Evolutionary conservation across 2,113 vertebrate species (phyloP).

Genomic region (Rostratula benghalensis): DNA sequence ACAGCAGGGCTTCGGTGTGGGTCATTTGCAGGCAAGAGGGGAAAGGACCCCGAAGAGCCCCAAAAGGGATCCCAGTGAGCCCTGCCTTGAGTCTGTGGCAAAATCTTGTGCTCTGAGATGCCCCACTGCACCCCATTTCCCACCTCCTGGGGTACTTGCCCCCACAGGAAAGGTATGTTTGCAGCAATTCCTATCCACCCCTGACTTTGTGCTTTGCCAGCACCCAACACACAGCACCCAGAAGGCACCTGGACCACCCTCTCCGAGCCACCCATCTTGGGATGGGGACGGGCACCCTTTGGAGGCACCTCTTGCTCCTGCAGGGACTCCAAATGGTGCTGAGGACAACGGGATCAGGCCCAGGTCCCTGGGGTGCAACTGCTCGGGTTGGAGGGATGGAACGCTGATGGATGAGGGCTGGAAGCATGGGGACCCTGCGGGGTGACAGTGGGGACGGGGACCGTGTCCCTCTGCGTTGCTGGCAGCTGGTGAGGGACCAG

Average conservation of each 20-base stretch:
- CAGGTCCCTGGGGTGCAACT: no score
- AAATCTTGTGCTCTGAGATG: not conserved
- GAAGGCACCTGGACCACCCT: not conserved
- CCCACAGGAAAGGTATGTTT: not conserved
- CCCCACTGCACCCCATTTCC: not conserved
- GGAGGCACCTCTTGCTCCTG: not conserved
- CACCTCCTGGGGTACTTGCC: not conserved
- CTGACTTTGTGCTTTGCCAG: not conserved
- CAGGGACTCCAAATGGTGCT: not conserved
- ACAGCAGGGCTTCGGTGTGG: fast-evolving
- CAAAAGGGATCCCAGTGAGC: not conserved
- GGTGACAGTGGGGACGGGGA: not conserved
- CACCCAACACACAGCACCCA: not conserved
- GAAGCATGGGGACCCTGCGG: fast-evolving
- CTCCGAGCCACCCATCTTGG: not conserved
- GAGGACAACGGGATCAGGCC: not conserved
- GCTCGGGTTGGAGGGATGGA: not conserved
- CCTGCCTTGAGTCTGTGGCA: fast-evolving
- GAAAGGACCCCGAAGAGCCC: not conserved
- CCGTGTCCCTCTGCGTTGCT: fast-evolving
- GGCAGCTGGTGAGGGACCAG: fast-evolving
- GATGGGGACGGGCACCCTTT: fast-evolving
- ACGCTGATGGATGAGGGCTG: not conserved
- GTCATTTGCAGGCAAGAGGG: not conserved
- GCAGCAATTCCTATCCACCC: not conserved